Evolutionary conservation across 2,888 invertebrate genomes (phyloP), one percentile per base, ranked within the genome.

Genomic region (Iselma pallidipennis): DNA sequence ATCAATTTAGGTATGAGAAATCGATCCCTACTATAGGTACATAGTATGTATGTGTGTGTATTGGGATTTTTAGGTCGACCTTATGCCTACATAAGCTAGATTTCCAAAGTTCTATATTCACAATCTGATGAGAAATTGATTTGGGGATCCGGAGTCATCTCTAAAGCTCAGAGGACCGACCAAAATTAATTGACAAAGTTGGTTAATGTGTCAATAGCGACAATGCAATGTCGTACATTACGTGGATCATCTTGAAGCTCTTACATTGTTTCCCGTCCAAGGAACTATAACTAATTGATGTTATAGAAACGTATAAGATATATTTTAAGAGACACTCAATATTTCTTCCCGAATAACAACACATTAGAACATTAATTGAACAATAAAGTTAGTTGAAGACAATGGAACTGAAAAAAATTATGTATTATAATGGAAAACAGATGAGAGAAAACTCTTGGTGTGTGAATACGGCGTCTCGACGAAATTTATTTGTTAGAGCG

Each of bases 181-280:
- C 42, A 42, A 42, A 42, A 42, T 42, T 42, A 42, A 42, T 42
- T 42, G 42, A 42, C 21, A 42, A 42, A 42, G 42, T 42, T 42
- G 10, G 9, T 42, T 42, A 42, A 42, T 21, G 21, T 42, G 19
- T 42, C 42, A 42, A 42, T 42, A 42, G 42, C 19, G 16, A 42
- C 42, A 42, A 42, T 42, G 42, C 42, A 42, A 42, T 16, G 21
- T 21, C 42, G 42, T 42, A 42, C 19, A 42, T 42, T 37, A 37
- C 37, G 19, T 16, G 37, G 37, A 37, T 37, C 37, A 37, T 37
- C 37, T 7, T 9, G 2, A 7, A 37, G 16, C 16, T 37, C 37
- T 37, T 7, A 37, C 9, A 37, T 37, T 37, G 16, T 37, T 37
- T 7, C 4, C 37, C 2, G 1, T 14, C 33, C 37, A 16, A 19